Conservation (phyloP, 2,113 vertebrate species). For the Microtus ochrogaster region DNA sequence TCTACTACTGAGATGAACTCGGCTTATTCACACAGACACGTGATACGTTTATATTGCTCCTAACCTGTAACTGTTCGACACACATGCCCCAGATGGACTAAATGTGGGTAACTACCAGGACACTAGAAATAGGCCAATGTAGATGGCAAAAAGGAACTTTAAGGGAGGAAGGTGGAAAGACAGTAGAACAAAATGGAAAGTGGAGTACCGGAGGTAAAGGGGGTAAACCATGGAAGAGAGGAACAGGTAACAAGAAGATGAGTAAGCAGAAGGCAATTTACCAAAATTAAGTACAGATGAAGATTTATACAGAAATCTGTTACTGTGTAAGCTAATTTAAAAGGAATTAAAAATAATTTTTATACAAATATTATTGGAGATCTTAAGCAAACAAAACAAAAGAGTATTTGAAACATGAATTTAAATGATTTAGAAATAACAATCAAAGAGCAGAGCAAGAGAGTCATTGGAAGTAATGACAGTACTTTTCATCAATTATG, state of each 20-base stretch:
- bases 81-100: too few species aligned
- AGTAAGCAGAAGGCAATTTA: too few species aligned
- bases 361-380: not conserved
- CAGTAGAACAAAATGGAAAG: not conserved
- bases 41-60: too few species aligned
- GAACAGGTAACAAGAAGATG: not conserved
- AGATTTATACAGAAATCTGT: not conserved
- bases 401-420: not conserved
- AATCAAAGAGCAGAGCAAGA: not conserved
- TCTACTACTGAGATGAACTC: not conserved
- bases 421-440: not conserved
- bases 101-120: not conserved
- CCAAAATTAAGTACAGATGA: not conserved
- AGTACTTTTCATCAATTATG: not conserved
- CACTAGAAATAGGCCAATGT: not conserved
- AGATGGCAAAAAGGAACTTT: not conserved
- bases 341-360: not conserved
- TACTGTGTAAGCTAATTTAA: not conserved
- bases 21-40: not conserved
- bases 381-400: constrained; percentile 34
- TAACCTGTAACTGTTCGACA: not conserved
- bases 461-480: too few species aligned
- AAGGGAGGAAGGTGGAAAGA: not conserved
- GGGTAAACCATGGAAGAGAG: not conserved
- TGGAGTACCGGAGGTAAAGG: rapidly evolving